Base-by-base conservation (phyloP, 2,113 vertebrate species). In the Saccopteryx bilineata region DNA sequence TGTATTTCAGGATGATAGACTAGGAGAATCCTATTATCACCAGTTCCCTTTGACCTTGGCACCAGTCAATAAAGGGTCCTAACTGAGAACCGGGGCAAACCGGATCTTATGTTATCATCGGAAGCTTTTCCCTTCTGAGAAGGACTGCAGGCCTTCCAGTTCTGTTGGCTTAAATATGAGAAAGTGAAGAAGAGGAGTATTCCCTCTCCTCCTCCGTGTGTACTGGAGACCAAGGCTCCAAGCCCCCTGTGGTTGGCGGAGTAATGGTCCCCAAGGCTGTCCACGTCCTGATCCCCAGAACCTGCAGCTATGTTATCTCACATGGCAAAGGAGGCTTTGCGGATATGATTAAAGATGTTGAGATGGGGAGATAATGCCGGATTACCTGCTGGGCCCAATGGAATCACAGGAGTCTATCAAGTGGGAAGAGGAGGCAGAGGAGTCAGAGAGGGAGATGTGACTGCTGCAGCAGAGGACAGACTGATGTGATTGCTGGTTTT, bases 1-100 rank as follows among this genome's bases (percentile, higher is more conserved):
- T 1, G 19, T 2, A 46, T 54, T 33, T 66, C 39, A 69, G 72
- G 66, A 9, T 24, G 14, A 11, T 0, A 14, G 13, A 9, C 3
- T 4, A 1, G 33, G 56, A 48, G 8, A 72, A 14, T 58, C 61
- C 58, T 83, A 2, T 46, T 26, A 9, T 5, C 1, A 10, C n/a
- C 23, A 2, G 9, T 10, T 28, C 24, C 9, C 56, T 21, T 5
- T 58, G 50, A 4, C 23, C 33, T 17, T 33, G 1, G 15, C n/a
- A 14, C 66, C 15, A 1, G 24, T 14, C 23, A 26, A 2, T 7
- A 12, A 50, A 15, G 10, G 24, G 3, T 19, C 39, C 31, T 61
- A 11, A 4, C 15, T 7, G 31, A 58, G 39, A 39, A 39, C 0
- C 7, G 31, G 11, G 39, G 66, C 24, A 19, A 5, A 50, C 15